A percentile compares a stretch with the other conserved stretches of the same genome.
phyloP scores from a whole-genome alignment of 2,888 invertebrate species.

The Meghimatium bilineatum region DNA sequence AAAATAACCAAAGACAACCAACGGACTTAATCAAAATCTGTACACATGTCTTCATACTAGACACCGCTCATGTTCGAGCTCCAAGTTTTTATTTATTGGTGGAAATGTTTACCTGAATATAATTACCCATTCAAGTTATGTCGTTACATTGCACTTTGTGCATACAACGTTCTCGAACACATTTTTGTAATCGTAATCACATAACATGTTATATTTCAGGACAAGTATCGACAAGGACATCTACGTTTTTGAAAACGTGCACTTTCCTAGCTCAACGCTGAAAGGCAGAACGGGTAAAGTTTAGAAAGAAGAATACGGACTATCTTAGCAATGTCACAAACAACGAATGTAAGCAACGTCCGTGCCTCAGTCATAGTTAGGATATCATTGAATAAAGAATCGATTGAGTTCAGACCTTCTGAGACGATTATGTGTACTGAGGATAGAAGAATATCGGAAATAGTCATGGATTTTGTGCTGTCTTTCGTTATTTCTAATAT shows the following conservation, averaged over 20 bases:
- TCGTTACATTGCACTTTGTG: not conserved
- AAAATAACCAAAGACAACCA: no score
- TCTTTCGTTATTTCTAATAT: conserved; percentile 23
- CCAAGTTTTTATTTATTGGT: no score
- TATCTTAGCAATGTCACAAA: not conserved
- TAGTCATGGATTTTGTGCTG: conserved; percentile 37
- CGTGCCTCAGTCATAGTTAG: not conserved
- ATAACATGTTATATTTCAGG: not conserved
- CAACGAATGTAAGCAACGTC: no score
- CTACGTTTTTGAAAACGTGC: not conserved
- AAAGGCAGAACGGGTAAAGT: no score
- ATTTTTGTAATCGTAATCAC: not conserved
- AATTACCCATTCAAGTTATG: no score
- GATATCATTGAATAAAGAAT: not conserved
- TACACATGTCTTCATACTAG: no score
- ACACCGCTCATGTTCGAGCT: no score
- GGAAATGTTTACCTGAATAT: no score
- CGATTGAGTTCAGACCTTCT: not conserved
- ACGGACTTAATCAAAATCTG: no score
- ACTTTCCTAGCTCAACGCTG: no score
- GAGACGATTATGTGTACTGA: conserved; percentile 19
- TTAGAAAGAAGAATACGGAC: not conserved
- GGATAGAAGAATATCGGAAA: conserved; percentile 26
- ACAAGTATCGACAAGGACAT: not conserved
- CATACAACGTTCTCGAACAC: not conserved